Evolutionary conservation across 1,140 invertebrate species (phyloP).

Genomic region (Galleria mellonella): DNA sequence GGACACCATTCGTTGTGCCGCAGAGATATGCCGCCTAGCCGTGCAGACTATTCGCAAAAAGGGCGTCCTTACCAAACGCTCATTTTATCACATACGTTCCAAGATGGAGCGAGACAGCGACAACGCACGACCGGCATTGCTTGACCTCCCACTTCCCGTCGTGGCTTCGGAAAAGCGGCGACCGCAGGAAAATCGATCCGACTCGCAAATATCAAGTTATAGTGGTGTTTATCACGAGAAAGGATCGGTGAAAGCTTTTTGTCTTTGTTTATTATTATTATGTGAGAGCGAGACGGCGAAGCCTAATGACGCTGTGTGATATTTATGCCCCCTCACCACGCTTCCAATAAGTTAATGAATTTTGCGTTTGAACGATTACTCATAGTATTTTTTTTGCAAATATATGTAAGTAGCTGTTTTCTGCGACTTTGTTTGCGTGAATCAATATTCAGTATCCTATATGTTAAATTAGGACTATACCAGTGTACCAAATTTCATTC

Average conservation of each 20-base stretch:
- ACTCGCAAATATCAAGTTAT: constrained; percentile 23
- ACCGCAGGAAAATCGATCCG: constrained; percentile 17
- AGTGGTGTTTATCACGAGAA: constrained; percentile 26
- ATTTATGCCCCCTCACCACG: not conserved
- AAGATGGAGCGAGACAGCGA: constrained; percentile 34
- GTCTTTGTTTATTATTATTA: constrained; percentile 56
- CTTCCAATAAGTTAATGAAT: not conserved
- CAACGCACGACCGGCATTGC: constrained; percentile 17
- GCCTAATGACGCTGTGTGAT: constrained; percentile 4
- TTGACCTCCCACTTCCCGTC: constrained; percentile 18
- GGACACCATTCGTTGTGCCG: constrained; percentile 22
- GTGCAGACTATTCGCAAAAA: constrained; percentile 71
- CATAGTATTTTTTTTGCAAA: too few relatives aligned
- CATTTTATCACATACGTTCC: constrained; percentile 65
- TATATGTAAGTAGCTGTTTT: too few relatives aligned
- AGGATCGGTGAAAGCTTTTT: constrained; percentile 46
- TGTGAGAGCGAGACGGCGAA: constrained; percentile 33
- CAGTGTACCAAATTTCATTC: too few relatives aligned
- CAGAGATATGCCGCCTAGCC: constrained; percentile 68
- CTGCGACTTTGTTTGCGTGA: too few relatives aligned
- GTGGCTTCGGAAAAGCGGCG: constrained; percentile 23
- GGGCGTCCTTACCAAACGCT: constrained; percentile 53
- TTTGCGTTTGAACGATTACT: not conserved
- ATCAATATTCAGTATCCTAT: too few relatives aligned
- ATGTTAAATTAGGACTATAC: too few relatives aligned